phyloP scores from a whole-genome alignment of 2,113 vertebrate species.

The Anseranas semipalmata region DNA sequence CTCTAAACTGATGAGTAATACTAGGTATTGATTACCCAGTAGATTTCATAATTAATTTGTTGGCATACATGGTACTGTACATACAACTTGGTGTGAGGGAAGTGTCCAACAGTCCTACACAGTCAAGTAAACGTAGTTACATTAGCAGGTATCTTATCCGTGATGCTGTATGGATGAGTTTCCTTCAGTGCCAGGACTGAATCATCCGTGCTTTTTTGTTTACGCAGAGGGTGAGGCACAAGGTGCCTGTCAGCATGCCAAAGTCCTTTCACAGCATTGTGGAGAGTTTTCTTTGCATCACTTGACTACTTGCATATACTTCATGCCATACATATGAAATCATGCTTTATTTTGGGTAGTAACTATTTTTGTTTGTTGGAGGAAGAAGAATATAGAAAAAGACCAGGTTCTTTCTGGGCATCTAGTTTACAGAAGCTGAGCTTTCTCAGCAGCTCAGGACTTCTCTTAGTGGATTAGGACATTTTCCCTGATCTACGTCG shows the following conservation, averaged over 20 bases:
- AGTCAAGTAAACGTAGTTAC: not conserved
- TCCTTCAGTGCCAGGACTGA: not conserved
- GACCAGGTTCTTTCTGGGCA: not conserved
- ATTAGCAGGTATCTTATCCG: not conserved
- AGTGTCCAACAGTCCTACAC: not conserved
- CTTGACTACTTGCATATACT: not conserved
- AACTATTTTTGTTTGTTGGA: not conserved
- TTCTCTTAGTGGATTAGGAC: not conserved
- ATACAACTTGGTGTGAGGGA: not conserved
- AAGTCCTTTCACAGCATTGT: not conserved
- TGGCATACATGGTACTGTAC: not conserved
- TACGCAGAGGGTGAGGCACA: constrained; percentile 47
- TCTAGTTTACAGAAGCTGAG: not conserved
- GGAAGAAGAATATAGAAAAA: not conserved
- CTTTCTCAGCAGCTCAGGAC: not conserved
- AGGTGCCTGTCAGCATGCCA: not conserved
- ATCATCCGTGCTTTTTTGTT: not conserved
- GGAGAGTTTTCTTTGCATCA: not conserved
- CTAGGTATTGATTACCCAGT: not conserved
- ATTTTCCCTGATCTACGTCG: not conserved
- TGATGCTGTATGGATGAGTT: not conserved
- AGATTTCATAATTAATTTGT: not conserved
- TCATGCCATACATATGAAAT: not conserved
- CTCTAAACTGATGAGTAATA: not conserved
- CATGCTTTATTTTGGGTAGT: not conserved